Evolutionary conservation across 1,140 invertebrate genomes (phyloP).

Genomic region (Calephelis nemesis): DNA sequence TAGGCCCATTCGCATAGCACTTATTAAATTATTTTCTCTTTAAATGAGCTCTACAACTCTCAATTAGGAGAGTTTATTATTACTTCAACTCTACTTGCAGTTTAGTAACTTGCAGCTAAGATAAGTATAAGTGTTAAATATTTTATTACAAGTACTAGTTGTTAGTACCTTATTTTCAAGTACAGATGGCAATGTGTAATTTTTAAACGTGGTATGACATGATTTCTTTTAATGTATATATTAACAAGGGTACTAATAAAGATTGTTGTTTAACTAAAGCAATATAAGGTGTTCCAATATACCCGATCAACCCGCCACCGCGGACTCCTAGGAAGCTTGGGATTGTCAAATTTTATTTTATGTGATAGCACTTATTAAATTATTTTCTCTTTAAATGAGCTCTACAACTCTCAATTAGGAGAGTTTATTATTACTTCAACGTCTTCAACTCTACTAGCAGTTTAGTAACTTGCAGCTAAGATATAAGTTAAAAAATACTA

Average conservation of each 20-base stretch:
- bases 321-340: too few relatives aligned
- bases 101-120: not conserved
- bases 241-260: too few relatives aligned
- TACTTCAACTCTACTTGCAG: not conserved
- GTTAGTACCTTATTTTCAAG: too few relatives aligned
- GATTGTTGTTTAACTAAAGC: too few relatives aligned
- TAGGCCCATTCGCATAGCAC: constrained; percentile 57
- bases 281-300: too few relatives aligned
- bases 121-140: constrained; percentile 30
- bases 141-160: too few relatives aligned
- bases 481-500: too few relatives aligned
- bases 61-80: not conserved
- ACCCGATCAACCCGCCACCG: too few relatives aligned
- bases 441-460: not conserved
- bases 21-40: constrained; percentile 65
- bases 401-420: constrained; percentile 1
- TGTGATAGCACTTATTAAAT: constrained; percentile 60
- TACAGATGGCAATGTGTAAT: too few relatives aligned
- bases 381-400: constrained; percentile 48
- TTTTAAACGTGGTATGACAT: too few relatives aligned
- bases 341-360: too few relatives aligned
- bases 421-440: not conserved
- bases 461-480: not conserved
- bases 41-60: constrained; percentile 29
- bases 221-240: too few relatives aligned